These are phyloP conservation scores for Nyctereutes procyonoides DNA, from an alignment of 2,113 vertebrate genomes.

Conservation along the genomic window DNA sequence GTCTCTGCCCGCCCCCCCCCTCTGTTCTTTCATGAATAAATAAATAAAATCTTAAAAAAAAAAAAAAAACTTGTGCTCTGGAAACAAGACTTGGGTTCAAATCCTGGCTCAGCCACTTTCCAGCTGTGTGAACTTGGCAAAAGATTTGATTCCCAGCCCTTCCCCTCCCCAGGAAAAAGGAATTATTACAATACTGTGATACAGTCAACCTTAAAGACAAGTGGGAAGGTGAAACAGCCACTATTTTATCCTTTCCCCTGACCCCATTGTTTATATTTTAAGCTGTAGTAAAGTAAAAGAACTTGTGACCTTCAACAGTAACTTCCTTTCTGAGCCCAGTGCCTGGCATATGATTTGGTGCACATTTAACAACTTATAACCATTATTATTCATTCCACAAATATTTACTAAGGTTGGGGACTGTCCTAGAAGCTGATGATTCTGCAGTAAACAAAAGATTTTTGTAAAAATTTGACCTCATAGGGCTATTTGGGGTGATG, in stretches of 20 bases:
- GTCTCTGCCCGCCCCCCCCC: too few species aligned
- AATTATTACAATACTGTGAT: neutral
- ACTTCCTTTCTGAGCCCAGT: neutral
- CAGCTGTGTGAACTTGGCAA: neutral
- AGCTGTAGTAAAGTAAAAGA: neutral
- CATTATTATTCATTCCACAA: conserved; percentile 4
- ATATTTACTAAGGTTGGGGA: neutral
- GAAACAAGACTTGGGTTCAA: neutral
- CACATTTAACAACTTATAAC: neutral
- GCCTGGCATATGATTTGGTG: neutral
- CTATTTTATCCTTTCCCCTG: neutral
- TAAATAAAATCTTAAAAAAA: too few species aligned
- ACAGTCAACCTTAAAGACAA: neutral
- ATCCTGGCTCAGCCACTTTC: neutral
- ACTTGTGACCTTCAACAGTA: neutral
- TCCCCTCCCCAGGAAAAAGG: neutral
- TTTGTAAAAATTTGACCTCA: neutral
- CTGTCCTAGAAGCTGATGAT: neutral
- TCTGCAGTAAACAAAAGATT: neutral
- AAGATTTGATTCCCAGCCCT: neutral
- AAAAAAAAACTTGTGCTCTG: neutral
- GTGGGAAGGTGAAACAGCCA: neutral
- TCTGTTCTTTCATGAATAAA: too few species aligned
- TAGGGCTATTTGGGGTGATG: neutral
- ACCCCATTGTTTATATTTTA: neutral